These are phyloP conservation scores for Spodoptera frugiperda DNA, from an alignment of 1,140 invertebrate species.

Conservation along the genomic window DNA sequence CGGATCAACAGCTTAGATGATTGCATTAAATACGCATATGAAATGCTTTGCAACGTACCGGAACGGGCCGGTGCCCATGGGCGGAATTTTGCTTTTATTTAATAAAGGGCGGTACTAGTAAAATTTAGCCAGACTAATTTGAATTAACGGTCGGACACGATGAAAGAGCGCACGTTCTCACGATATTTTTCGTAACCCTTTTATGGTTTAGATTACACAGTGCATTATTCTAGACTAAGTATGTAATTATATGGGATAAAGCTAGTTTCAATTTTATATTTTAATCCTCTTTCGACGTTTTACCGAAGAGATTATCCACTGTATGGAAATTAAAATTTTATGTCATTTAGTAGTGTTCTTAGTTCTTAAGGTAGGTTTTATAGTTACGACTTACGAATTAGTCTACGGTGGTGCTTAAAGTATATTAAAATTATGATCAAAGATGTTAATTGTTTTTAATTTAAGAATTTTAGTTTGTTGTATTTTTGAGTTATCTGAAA, in stretches of 20 bases:
- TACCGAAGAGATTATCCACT: no score
- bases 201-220: constrained; percentile 1
- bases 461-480: no score
- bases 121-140: constrained; percentile 33
- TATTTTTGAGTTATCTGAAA: no score
- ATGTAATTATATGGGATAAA: constrained; percentile 12
- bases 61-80: constrained; percentile 18
- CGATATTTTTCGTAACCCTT: constrained; percentile 37
- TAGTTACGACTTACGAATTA: no score
- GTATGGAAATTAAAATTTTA: no score
- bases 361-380: no score
- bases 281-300: neutral
- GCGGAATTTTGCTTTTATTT: constrained; percentile 42
- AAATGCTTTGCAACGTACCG: constrained; percentile 43
- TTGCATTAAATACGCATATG: constrained; percentile 63
- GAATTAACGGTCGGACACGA: constrained; percentile 28
- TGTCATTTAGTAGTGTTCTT: no score
- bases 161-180: constrained; percentile 20
- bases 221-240: constrained; percentile 21
- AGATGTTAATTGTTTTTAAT: no score
- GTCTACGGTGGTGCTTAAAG: no score
- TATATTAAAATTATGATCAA: no score
- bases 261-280: constrained; percentile 1
- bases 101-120: constrained; percentile 44
- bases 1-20: constrained; percentile 61